A percentile compares a stretch with the other conserved stretches of the same genome.
Evolutionary conservation across 2,888 invertebrate species (phyloP).

Genomic region (Metellina segmentata): DNA sequence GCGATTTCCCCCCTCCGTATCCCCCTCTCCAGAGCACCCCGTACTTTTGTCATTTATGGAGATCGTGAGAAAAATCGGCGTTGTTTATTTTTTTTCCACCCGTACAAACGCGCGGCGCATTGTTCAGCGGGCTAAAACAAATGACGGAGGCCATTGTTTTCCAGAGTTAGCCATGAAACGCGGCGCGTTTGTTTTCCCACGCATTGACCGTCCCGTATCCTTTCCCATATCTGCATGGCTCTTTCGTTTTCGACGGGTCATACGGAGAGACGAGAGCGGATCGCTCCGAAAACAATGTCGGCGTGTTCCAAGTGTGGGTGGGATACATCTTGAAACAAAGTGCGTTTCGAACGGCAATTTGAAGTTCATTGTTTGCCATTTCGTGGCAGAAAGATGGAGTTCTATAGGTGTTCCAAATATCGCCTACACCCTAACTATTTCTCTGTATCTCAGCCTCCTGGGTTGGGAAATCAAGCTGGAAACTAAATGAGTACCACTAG

Average conservation of each 20-base stretch:
- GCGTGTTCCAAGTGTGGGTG: neutral
- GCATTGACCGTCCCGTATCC: constrained; percentile 6
- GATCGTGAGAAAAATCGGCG: constrained; percentile 69
- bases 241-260: neutral
- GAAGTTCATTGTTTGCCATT: neutral
- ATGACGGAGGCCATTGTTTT: constrained; percentile 34
- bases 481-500: too few relatives aligned
- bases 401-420: too few relatives aligned
- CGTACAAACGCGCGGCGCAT: constrained; percentile 17
- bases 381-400: neutral
- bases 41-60: constrained; percentile 38
- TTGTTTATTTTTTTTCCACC: constrained; percentile 25
- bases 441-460: too few relatives aligned
- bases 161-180: constrained; percentile 7
- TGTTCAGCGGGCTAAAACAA: constrained; percentile 42
- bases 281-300: too few relatives aligned
- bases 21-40: constrained; percentile 42
- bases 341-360: neutral
- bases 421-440: too few relatives aligned
- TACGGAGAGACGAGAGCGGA: neutral
- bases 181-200: constrained; percentile 12
- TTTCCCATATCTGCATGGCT: neutral
- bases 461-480: too few relatives aligned
- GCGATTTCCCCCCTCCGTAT: neutral
- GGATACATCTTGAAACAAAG: neutral